Base-by-base conservation (phyloP, 2,797 vertebrate genomes). In the Agapornis canus region DNA sequence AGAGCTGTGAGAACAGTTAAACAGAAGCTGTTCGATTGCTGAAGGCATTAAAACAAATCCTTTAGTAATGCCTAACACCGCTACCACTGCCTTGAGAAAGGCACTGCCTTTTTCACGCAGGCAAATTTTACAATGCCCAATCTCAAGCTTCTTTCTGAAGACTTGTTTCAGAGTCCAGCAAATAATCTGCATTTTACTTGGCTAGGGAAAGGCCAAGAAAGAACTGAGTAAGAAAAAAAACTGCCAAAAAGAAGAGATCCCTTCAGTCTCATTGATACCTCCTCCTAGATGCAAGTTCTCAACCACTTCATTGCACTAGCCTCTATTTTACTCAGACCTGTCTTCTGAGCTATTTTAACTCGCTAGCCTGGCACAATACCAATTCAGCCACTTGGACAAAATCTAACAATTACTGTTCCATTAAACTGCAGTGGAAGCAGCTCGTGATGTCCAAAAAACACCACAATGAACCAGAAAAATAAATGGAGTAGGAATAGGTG, bases 401-500 rank as follows among this genome's bases (percentile, higher is more conserved):
- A 83, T 42, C 31, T 37, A 42, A 3, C 31, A 40, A 56, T 42
- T 68, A 71, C 18, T 60, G 16, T 43, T 79, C n/a, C 26, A 31
- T 29, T n/a, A 49, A 7, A 37, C 51, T 59, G 54, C 8, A 82
- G 15, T 22, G 10, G 14, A 70, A 92, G 59, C 3, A 25, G 31
- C 8, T 77, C 56, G 8, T 0, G 0, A 40, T 20, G 5, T 27
- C 64, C 51, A 70, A 51, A 69, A 40, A 3, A 1, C 48, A 82
- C 10, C 27, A 78, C 23, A 89, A 71, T 4, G 13, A 70, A 39
- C 2, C 11, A 43, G 9, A 16, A 72, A 49, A 37, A 69, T 9
- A 51, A 80, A 48, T 2, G 1, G 47, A 70, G 6, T 40, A 57
- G 19, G 18, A 59, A 56, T 3, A 69, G 10, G 29, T 27, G 18